Conservation (phyloP, 2,888 invertebrate species). For the Doris montereyensis region DNA sequence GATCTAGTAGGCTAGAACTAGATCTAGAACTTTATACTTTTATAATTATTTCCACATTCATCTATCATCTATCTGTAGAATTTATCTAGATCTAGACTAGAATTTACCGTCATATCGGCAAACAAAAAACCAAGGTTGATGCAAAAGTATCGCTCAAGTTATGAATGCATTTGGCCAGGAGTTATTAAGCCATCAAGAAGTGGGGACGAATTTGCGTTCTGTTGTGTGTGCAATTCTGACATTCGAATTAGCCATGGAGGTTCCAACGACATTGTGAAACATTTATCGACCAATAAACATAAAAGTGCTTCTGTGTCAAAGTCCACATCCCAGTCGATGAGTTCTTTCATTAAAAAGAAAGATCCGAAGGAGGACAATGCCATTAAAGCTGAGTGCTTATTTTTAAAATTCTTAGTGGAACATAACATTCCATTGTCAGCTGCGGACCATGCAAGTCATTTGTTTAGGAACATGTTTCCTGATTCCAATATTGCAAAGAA, state of each 20-base stretch:
- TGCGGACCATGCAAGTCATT: slow-evolving; percentile 17
- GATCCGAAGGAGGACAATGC: background rate
- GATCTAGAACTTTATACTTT: too few species aligned
- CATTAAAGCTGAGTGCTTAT: background rate
- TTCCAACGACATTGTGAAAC: background rate
- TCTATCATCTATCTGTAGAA: too few species aligned
- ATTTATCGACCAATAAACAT: background rate
- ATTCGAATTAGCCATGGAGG: background rate
- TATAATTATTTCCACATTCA: too few species aligned
- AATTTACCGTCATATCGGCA: too few species aligned
- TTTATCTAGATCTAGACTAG: too few species aligned
- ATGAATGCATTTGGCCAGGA: background rate
- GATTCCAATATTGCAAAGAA: slow-evolving; percentile 4
- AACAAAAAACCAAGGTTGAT: background rate
- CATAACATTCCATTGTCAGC: slow-evolving; percentile 18
- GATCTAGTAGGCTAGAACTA: too few species aligned
- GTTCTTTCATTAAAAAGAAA: background rate
- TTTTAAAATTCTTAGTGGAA: background rate
- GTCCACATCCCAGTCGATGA: background rate
- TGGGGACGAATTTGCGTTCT: background rate
- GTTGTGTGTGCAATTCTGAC: background rate
- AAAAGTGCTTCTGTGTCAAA: background rate
- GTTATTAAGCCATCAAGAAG: background rate
- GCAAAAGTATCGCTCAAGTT: background rate
- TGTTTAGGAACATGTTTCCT: slow-evolving; percentile 27